Percentiles rank a stretch among this genome's conserved stretches.
Conservation (phyloP, 2,797 vertebrate species). For the Lacerta agilis region DNA sequence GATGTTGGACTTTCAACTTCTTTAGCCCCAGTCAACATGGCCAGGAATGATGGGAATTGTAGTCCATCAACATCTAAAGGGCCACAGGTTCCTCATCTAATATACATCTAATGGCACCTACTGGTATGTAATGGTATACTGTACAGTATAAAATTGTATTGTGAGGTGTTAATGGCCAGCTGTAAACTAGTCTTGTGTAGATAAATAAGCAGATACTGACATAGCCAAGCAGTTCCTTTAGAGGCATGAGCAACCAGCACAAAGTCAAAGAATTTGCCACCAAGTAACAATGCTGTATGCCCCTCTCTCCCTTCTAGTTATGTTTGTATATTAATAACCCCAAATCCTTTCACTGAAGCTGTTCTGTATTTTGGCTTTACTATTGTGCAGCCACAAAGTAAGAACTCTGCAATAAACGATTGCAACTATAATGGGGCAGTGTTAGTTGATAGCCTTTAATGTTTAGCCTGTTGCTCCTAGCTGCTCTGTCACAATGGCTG, state of each 20-base stretch:
- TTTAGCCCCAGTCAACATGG: too few relatives aligned
- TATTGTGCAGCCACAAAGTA: background rate
- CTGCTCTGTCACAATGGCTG: background rate
- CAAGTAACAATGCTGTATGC: too few relatives aligned
- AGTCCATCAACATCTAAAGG: too few relatives aligned
- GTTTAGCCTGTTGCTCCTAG: background rate
- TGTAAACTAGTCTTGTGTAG: background rate
- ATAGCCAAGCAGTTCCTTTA: background rate
- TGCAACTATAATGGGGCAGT: background rate
- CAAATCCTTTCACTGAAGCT: background rate
- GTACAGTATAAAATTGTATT: background rate
- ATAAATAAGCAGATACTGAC: background rate
- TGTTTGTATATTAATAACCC: background rate
- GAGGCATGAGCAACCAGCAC: background rate
- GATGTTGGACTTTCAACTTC: too few relatives aligned
- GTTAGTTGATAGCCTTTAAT: background rate
- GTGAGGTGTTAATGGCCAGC: background rate
- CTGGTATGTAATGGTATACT: too few relatives aligned
- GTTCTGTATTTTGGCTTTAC: background rate
- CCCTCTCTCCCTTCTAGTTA: background rate
- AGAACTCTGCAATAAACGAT: background rate
- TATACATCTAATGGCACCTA: too few relatives aligned
- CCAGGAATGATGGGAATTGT: too few relatives aligned
- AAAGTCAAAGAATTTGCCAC: background rate
- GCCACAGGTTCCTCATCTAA: too few relatives aligned